Evolutionary conservation across 2,888 invertebrate species (phyloP).

Genomic region (Bugula neritina): DNA sequence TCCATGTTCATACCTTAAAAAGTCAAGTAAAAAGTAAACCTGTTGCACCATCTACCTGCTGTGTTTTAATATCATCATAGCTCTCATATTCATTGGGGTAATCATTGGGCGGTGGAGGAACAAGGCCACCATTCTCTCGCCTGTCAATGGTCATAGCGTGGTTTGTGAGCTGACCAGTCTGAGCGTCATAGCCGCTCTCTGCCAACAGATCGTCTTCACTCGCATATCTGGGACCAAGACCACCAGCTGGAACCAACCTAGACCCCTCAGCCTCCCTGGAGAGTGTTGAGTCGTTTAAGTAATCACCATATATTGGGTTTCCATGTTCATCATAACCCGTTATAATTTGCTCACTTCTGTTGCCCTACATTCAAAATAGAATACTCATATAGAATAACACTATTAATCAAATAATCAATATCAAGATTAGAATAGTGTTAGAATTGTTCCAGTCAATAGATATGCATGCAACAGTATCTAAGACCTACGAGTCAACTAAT

Average conservation of each 20-base stretch:
- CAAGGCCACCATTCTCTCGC: constrained; percentile 1
- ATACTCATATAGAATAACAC: no score
- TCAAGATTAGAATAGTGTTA: no score
- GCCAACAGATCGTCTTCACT: constrained; percentile 1
- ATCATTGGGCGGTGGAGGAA: neutral
- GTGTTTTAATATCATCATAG: constrained; percentile 2
- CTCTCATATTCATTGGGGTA: constrained; percentile 10
- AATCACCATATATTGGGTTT: constrained; percentile 8
- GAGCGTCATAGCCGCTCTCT: neutral
- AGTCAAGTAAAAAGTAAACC: no score
- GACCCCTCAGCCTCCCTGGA: neutral
- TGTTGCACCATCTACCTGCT: no score
- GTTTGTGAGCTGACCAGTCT: neutral
- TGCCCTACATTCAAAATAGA: neutral
- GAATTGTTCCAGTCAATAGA: no score
- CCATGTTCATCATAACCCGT: neutral
- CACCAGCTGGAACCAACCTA: neutral
- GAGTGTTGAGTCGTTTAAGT: neutral
- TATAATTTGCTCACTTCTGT: neutral
- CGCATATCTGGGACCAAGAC: neutral
- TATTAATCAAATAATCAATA: no score
- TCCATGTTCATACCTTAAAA: no score
- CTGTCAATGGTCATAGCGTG: constrained; percentile 9
- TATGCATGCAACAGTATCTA: no score
- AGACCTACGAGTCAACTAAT: no score